A percentile compares a stretch with the other conserved stretches of the same genome.
Evolutionary conservation across 2,888 invertebrate genomes (phyloP).

Genomic region (Neoscelio sp.): DNA sequence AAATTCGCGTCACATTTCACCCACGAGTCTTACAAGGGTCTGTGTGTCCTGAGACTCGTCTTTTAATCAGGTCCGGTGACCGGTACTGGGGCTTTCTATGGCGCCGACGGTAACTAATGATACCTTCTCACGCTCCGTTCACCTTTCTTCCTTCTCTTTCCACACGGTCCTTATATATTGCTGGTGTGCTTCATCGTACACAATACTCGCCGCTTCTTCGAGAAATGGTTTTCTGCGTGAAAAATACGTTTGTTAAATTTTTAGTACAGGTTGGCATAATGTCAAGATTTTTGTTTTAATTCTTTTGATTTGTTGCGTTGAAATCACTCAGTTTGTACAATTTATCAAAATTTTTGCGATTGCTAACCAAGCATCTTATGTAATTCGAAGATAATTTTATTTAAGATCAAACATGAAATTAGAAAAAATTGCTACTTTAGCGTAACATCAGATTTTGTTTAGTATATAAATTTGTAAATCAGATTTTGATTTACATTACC

Average conservation of each 20-base stretch:
- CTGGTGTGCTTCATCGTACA: slow-evolving; percentile 19
- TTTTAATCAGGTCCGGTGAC: slow-evolving; percentile 81
- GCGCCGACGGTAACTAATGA: slow-evolving; percentile 80
- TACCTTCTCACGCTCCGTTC: slow-evolving; percentile 71
- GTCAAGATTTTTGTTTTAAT: background rate
- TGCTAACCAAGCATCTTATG: too few relatives aligned
- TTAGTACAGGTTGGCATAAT: background rate
- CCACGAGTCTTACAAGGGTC: slow-evolving; percentile 74
- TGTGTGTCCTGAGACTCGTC: slow-evolving; percentile 74
- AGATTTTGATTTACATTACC: too few relatives aligned
- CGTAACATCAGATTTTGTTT: too few relatives aligned
- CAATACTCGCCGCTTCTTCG: slow-evolving; percentile 2
- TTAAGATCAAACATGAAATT: too few relatives aligned
- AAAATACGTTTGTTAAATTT: slow-evolving; percentile 26
- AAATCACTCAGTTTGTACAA: too few relatives aligned
- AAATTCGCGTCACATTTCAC: slow-evolving; percentile 82
- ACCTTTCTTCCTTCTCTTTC: slow-evolving; percentile 55
- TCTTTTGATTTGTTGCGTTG: too few relatives aligned
- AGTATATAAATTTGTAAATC: too few relatives aligned
- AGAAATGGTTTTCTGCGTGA: slow-evolving; percentile 14
- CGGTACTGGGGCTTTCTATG: slow-evolving; percentile 74
- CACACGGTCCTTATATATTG: slow-evolving; percentile 32
- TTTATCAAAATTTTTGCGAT: too few relatives aligned
- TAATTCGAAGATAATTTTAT: too few relatives aligned
- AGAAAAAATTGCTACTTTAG: too few relatives aligned